A percentile compares a stretch with the other conserved stretches of the same genome.
Conservation (phyloP, 2,888 invertebrate species). For the Dione juno region DNA sequence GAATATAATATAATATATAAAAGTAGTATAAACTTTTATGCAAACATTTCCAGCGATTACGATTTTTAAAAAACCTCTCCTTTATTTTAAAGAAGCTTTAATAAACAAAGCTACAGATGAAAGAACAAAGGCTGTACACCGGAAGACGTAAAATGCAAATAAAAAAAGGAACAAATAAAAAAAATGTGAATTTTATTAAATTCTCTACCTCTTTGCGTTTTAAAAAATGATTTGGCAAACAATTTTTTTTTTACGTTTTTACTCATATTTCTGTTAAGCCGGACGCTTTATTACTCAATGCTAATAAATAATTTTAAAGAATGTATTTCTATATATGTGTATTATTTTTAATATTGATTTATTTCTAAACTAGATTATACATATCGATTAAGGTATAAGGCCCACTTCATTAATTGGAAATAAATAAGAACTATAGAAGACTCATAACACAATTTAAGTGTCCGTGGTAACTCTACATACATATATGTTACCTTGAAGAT, state of each 20-base stretch:
- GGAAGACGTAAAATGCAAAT: slow-evolving; percentile 22
- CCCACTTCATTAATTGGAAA: too few species aligned
- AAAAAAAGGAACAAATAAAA: slow-evolving; percentile 5
- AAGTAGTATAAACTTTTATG: background rate
- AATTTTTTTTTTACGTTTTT: background rate
- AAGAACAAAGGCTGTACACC: slow-evolving; percentile 12
- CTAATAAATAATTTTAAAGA: background rate
- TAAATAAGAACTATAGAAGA: too few species aligned
- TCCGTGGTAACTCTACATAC: too few species aligned
- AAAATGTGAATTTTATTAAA: slow-evolving; percentile 14
- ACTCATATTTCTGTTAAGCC: slow-evolving; percentile 2
- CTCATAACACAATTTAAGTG: too few species aligned
- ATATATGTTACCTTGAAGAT: too few species aligned
- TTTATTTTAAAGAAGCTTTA: slow-evolving; percentile 7
- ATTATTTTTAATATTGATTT: too few species aligned
- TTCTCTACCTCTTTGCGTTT: background rate
- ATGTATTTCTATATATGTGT: too few species aligned
- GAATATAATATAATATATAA: background rate
- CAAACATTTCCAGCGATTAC: background rate
- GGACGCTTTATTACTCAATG: background rate
- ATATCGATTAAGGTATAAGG: too few species aligned
- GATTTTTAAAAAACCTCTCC: slow-evolving; percentile 4
- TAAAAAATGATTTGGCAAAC: background rate
- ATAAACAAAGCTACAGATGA: slow-evolving; percentile 14
- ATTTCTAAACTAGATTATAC: too few species aligned